A percentile compares a stretch with the other conserved stretches of the same genome.
These are phyloP conservation scores for Reticulitermes speratus DNA, from an alignment of 1,140 invertebrate genomes.

Conservation along the genomic window DNA sequence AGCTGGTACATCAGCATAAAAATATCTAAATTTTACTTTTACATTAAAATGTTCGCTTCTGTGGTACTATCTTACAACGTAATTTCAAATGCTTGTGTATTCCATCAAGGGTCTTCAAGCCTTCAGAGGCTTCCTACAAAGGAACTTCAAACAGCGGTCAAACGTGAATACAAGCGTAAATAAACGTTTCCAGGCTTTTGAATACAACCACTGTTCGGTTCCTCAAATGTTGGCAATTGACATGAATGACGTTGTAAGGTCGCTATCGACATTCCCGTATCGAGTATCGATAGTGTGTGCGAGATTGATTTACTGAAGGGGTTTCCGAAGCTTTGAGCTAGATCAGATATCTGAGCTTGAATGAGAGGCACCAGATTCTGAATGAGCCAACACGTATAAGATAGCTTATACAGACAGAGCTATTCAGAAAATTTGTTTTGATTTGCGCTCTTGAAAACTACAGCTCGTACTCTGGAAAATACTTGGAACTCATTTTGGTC, in stretches of 20 bases:
- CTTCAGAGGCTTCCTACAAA: not conserved
- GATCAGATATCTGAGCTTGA: slow-evolving; percentile 4
- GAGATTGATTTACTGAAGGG: not conserved
- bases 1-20: too few species aligned
- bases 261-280: slow-evolving; percentile 8
- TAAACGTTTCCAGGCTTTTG: not conserved
- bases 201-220: not conserved
- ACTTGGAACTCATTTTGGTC: not conserved
- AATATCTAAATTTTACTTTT: too few species aligned
- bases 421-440: not conserved
- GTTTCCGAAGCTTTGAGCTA: not conserved
- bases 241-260: not conserved
- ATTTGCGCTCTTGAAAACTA: not conserved
- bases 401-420: not conserved
- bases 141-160: not conserved
- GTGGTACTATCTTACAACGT: too few species aligned
- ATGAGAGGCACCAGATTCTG: not conserved
- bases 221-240: not conserved
- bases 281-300: not conserved
- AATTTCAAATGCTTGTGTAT: too few species aligned
- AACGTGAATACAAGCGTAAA: not conserved
- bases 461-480: not conserved
- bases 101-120: too few species aligned
- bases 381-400: not conserved
- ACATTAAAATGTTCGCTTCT: too few species aligned